These are phyloP conservation scores for Ailurus styani DNA, from an alignment of 2,113 vertebrate species.

Conservation along the genomic window DNA sequence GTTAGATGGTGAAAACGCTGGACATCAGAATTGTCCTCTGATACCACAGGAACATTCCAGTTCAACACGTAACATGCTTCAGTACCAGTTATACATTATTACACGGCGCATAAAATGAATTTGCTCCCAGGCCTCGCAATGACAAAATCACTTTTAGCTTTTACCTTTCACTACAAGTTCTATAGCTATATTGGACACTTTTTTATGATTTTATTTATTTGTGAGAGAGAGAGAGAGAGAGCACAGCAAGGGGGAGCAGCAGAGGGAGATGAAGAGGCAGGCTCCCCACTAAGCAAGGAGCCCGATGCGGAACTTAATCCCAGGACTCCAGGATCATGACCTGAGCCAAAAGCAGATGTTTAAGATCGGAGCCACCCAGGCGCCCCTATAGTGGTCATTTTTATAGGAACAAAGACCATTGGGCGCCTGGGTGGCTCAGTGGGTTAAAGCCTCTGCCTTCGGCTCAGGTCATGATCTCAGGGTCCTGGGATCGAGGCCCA, in stretches of 20 bases:
- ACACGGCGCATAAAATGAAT: background rate
- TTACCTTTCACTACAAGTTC: background rate
- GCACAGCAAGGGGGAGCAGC: too few relatives aligned
- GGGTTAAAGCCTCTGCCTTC: too few relatives aligned
- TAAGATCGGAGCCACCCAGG: too few relatives aligned
- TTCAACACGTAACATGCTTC: background rate
- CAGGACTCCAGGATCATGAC: too few relatives aligned
- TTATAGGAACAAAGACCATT: background rate
- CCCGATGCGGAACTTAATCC: too few relatives aligned
- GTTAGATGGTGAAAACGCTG: background rate
- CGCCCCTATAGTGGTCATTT: background rate
- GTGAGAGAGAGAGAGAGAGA: background rate
- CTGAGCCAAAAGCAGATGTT: too few relatives aligned
- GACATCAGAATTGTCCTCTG: background rate
- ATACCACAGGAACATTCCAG: background rate
- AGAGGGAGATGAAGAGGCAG: background rate
- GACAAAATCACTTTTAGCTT: background rate
- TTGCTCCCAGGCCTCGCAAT: background rate
- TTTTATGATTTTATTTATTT: background rate
- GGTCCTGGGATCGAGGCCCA: too few relatives aligned
- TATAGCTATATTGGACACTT: background rate
- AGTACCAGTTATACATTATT: background rate
- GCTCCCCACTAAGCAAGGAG: background rate
- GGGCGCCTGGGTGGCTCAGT: too few relatives aligned
- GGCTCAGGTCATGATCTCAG: too few relatives aligned